Evolutionary conservation across 1,140 invertebrate species (phyloP).

Genomic region (Papilio dardanus): DNA sequence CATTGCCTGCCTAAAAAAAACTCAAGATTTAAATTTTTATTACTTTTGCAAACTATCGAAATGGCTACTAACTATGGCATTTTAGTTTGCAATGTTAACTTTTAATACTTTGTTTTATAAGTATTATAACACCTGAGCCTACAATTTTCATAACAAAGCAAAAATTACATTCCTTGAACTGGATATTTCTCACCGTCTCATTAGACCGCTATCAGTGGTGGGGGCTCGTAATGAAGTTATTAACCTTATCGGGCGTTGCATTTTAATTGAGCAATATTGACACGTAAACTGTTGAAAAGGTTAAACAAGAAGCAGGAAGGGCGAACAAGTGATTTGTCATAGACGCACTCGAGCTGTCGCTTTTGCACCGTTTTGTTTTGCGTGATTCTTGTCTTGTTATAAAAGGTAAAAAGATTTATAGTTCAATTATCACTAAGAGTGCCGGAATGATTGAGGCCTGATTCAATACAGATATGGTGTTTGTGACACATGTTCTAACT

Average conservation of each 20-base stretch:
- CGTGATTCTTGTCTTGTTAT: constrained; percentile 28
- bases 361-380: constrained; percentile 14
- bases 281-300: constrained; percentile 31
- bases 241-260: constrained; percentile 36
- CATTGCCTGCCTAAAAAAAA: constrained; percentile 12
- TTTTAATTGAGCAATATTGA: constrained; percentile 37
- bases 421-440: constrained; percentile 25
- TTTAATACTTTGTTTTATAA: not conserved
- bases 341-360: not conserved
- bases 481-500: constrained; percentile 34
- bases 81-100: not conserved
- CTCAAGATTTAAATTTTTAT: not conserved
- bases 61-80: not conserved
- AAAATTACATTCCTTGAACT: not conserved
- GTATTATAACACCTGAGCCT: not conserved
- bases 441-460: constrained; percentile 35
- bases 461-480: constrained; percentile 31
- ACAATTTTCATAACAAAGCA: constrained; percentile 20
- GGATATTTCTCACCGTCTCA: constrained; percentile 31
- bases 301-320: constrained; percentile 29
- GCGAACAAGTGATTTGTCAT: constrained; percentile 31
- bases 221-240: constrained; percentile 32
- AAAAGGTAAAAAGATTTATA: constrained; percentile 35
- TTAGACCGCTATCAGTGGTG: constrained; percentile 23
- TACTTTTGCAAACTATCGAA: not conserved